Percentiles rank a stretch among this genome's conserved stretches.
Evolutionary conservation across 1,140 invertebrate genomes (phyloP).

Genomic region (Colletes latitarsis): DNA sequence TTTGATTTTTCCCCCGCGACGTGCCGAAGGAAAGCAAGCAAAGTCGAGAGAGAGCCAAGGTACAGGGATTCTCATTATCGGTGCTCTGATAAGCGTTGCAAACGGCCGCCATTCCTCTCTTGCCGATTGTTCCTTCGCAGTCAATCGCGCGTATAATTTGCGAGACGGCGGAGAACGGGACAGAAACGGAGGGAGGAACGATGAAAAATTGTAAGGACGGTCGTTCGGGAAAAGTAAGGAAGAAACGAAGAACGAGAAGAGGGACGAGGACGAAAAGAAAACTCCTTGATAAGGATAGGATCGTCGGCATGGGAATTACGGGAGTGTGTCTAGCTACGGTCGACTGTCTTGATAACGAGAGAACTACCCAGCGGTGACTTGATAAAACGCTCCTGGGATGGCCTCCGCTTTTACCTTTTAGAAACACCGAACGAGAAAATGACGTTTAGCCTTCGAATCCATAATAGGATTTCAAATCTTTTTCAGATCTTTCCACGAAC

Average conservation of each 20-base stretch:
- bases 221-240: conserved; percentile 21
- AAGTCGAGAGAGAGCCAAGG: background rate
- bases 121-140: conserved; percentile 56
- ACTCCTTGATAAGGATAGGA: conserved; percentile 52
- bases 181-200: conserved; percentile 19
- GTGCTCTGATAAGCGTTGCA: conserved; percentile 49
- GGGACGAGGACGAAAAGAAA: conserved; percentile 1
- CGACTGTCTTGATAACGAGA: conserved; percentile 52
- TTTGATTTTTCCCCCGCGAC: conserved; percentile 49
- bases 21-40: conserved; percentile 14
- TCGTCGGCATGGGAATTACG: conserved; percentile 56
- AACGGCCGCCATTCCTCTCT: conserved; percentile 50
- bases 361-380: conserved; percentile 32
- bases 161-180: conserved; percentile 24
- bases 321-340: conserved; percentile 26
- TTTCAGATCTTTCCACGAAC: background rate
- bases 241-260: conserved; percentile 23
- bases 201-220: conserved; percentile 7
- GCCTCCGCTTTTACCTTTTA: background rate
- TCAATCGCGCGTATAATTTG: conserved; percentile 62
- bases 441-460: background rate
- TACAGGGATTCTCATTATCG: conserved; percentile 50
- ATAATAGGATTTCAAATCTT: too few species aligned
- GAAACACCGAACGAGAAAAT: background rate
- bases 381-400: conserved; percentile 37